Evolutionary conservation across 2,888 invertebrate species (phyloP).

Genomic region (Macropis europaea): DNA sequence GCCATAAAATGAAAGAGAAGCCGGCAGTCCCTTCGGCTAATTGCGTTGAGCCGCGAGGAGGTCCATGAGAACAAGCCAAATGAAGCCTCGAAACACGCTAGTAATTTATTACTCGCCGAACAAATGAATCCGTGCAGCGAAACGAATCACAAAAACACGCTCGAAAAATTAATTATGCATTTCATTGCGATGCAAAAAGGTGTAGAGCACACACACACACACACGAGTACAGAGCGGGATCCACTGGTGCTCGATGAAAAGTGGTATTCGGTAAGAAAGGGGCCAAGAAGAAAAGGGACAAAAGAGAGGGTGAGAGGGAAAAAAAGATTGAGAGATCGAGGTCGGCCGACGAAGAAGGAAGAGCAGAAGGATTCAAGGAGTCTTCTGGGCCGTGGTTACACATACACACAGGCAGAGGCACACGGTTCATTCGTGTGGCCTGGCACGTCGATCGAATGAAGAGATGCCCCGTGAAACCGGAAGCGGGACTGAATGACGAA

Average conservation of each 20-base stretch:
- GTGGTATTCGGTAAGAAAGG: slow-evolving; percentile 39
- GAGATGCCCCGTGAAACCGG: slow-evolving; percentile 39
- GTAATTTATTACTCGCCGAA: slow-evolving; percentile 26
- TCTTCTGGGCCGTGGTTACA: neutral
- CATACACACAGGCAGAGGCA: neutral
- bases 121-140: slow-evolving; percentile 29
- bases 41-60: too few species aligned
- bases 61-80: too few species aligned
- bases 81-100: slow-evolving; percentile 4
- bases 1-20: neutral
- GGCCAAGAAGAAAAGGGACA: slow-evolving; percentile 13
- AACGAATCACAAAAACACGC: slow-evolving; percentile 26
- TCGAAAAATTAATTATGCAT: slow-evolving; percentile 55
- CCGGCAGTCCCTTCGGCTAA: neutral
- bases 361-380: slow-evolving; percentile 25
- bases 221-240: slow-evolving; percentile 28
- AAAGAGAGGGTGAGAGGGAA: slow-evolving; percentile 2
- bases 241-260: slow-evolving; percentile 49
- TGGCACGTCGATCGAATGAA: slow-evolving; percentile 34
- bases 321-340: slow-evolving; percentile 8
- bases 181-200: slow-evolving; percentile 32
- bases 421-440: neutral
- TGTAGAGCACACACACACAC: slow-evolving; percentile 2
- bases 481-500: slow-evolving; percentile 36
- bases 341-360: neutral